Percentiles rank a stretch among this genome's conserved stretches.
Evolutionary conservation across 2,888 invertebrate species (phyloP).

Genomic region (Phalera bucephala): DNA sequence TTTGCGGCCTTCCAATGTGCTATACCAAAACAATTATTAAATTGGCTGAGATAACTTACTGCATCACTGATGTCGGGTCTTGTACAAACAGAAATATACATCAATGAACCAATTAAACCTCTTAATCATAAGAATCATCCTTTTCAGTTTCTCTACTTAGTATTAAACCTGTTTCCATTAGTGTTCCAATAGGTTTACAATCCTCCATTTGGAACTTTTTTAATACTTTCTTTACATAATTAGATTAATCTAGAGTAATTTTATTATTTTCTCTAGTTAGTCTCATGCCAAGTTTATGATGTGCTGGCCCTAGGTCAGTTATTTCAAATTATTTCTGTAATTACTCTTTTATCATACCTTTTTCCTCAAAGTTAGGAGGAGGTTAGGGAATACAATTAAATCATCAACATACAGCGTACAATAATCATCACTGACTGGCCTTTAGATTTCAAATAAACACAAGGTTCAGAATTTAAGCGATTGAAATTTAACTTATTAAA

Average conservation of each 20-base stretch:
- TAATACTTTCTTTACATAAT: neutral
- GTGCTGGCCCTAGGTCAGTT: slow-evolving; percentile 11
- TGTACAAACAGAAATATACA: slow-evolving; percentile 21
- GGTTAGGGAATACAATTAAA: neutral
- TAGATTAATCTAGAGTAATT: neutral
- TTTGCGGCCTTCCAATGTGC: slow-evolving; percentile 26
- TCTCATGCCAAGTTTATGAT: neutral
- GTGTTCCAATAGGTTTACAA: neutral
- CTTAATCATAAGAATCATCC: slow-evolving; percentile 1
- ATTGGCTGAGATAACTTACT: slow-evolving; percentile 21
- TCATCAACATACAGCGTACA: neutral
- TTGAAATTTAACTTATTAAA: neutral
- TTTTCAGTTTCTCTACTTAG: neutral
- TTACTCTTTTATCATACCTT: slow-evolving; percentile 10
- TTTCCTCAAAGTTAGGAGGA: neutral
- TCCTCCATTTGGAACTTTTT: slow-evolving; percentile 1
- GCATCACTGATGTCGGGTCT: slow-evolving; percentile 26
- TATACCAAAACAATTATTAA: slow-evolving; percentile 15
- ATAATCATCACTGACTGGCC: neutral
- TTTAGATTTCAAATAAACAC: neutral
- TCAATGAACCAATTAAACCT: slow-evolving; percentile 14
- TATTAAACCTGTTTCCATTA: neutral
- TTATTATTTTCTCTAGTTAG: neutral
- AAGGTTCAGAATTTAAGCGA: neutral
- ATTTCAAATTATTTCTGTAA: slow-evolving; percentile 17